A percentile compares a stretch with the other conserved stretches of the same genome.
These are phyloP conservation scores for Sinocyclocheilus anshuiensis DNA, from an alignment of 2,113 vertebrate genomes.

Conservation along the genomic window DNA sequence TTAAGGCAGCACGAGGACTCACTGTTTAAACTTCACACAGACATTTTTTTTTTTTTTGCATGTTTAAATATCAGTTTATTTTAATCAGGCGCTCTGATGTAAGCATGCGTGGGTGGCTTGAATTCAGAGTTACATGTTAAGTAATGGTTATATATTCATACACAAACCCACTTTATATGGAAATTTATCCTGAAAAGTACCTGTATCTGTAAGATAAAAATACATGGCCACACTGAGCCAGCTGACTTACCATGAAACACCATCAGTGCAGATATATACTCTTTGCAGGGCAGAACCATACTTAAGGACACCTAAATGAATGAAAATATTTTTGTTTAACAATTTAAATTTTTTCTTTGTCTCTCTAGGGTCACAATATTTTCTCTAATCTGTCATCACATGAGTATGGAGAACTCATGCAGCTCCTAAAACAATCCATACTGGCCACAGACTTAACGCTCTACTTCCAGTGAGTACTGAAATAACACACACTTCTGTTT, in stretches of 20 bases:
- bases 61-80: not conserved
- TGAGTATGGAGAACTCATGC: constrained; percentile 98
- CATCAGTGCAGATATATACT: too few species aligned
- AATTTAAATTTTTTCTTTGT: constrained; percentile 53
- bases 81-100: constrained; percentile 1
- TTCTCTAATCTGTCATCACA: constrained; percentile 97
- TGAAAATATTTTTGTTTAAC: not conserved
- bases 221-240: not conserved
- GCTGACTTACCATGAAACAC: too few species aligned
- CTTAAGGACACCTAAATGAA: not conserved
- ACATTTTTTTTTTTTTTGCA: not conserved
- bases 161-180: not conserved
- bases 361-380: constrained; percentile 95
- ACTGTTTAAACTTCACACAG: not conserved
- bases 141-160: not conserved
- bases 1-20: not conserved
- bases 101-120: not conserved
- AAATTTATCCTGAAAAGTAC: not conserved
- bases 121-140: not conserved
- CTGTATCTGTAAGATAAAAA: not conserved
- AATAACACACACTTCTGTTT: not conserved
- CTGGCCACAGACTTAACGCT: constrained; percentile 97
- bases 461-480: constrained; percentile 94
- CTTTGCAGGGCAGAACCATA: not conserved
- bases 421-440: constrained; percentile 98